Evolutionary conservation across 2,113 vertebrate genomes (phyloP).

Genomic region (Pedetes capensis): DNA sequence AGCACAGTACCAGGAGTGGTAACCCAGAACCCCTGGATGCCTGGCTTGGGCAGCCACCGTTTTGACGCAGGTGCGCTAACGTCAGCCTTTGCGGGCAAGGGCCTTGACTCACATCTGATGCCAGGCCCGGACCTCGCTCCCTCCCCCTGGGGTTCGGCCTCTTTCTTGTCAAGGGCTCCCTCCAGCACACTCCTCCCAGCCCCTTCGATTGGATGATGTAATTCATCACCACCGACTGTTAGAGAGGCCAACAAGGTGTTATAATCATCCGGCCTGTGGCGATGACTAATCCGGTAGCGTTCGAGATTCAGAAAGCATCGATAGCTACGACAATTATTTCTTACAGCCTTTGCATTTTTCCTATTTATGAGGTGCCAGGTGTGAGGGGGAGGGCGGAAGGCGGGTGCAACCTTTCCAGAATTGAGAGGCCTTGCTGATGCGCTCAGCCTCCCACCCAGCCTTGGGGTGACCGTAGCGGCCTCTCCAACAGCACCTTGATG

Average conservation of each 20-base stretch:
- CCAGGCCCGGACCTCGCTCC: not conserved
- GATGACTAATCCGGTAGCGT: conserved; percentile 54
- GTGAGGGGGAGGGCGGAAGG: not conserved
- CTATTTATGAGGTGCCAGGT: not conserved
- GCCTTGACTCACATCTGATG: not conserved
- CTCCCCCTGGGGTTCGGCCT: not conserved
- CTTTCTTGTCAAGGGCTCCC: not conserved
- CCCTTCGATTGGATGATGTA: not conserved
- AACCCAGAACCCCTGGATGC: not conserved
- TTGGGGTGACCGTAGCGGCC: not conserved
- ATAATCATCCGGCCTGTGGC: not conserved
- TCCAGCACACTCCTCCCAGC: not conserved
- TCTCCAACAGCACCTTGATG: conserved; percentile 17
- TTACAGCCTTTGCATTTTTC: conserved; percentile 17
- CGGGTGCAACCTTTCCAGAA: not conserved
- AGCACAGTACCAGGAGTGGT: not conserved
- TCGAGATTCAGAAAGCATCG: conserved; percentile 21
- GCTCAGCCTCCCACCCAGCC: not conserved
- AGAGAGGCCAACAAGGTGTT: conserved; percentile 13
- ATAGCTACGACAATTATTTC: conserved; percentile 35
- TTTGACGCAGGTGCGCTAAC: not conserved
- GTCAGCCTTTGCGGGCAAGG: not conserved
- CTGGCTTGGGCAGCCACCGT: not conserved
- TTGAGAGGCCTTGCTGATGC: not conserved
- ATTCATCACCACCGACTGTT: conserved; percentile 9